Base-by-base conservation (phyloP, 2,888 invertebrate genomes). In the Dusona sp. region DNA sequence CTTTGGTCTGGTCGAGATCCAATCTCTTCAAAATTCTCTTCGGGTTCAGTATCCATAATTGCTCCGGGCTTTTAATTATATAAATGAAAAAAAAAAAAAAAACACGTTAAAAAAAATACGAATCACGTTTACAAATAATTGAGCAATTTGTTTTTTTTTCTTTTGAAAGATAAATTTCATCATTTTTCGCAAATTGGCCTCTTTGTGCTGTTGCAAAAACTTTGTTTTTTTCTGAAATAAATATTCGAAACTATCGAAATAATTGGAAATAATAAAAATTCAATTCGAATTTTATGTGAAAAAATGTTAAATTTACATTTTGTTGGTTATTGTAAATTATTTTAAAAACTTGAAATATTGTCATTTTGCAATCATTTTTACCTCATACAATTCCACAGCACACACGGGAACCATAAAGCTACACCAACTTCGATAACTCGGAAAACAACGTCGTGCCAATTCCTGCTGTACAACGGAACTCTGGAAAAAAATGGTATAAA, bases 371-470 rank as follows among this genome's bases (percentile, higher is more conserved):
- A 57, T 29, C 25, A 29, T 6, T 0, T 45, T 89, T 90, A 95
- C 94, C 97, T 97, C 96, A 98, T 98, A 90, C 98, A 98, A 95
- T 99, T 99, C 99, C 99, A 99, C 89, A 99, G 95, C 78, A 98
- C 98, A 94, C 98, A 98, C 48, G 98, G 98, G 95, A 98, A 99
- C 98, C 98, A 99, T 92, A 99, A 95, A 90, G 98, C 98, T 84
- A 98, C 98, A 11, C 98, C 98, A 90, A 98, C 97, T 95, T 99
- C 99, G 72, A 97, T 98, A 79, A 98, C 95, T 8, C 98, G 97
- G 95, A 98, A 98, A 89, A 98, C 97, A 90, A 98, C 95, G 94
- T 98, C 98, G 95, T 98, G 98, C 96, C 98, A 98, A 95, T 98
- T 98, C 91, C 98, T 97, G 36, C 98, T 98, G 90, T 98, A 96